A percentile compares a stretch with the other conserved stretches of the same genome.
Evolutionary conservation across 2,113 vertebrate genomes (phyloP).

Genomic region (Phasianus colchicus): DNA sequence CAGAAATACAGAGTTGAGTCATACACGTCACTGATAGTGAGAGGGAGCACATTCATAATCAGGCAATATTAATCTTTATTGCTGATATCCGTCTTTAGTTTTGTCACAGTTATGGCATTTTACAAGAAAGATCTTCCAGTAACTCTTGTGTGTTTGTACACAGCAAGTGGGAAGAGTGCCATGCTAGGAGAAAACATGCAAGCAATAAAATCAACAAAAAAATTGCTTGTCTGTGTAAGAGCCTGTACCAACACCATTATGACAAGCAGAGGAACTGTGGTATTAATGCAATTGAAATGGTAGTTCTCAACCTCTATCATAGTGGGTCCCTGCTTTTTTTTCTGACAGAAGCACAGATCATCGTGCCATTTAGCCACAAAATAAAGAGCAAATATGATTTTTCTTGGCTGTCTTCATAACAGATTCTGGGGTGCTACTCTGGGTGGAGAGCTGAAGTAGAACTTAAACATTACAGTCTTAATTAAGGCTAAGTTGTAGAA

Average conservation of each 20-base stretch:
- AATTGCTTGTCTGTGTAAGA: background rate
- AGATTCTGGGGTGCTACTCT: background rate
- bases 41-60: background rate
- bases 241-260: background rate
- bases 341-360: background rate
- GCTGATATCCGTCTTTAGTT: background rate
- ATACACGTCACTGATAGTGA: background rate
- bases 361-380: background rate
- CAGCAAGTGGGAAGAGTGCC: background rate
- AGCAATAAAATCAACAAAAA: slow-evolving; percentile 26
- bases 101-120: background rate
- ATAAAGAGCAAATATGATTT: background rate
- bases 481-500: slow-evolving; percentile 53
- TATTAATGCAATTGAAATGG: slow-evolving; percentile 3
- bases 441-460: background rate
- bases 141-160: background rate
- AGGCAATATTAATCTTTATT: background rate
- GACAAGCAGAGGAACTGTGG: slow-evolving; percentile 32
- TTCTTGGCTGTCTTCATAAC: background rate
- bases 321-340: background rate
- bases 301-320: background rate
- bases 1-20: background rate
- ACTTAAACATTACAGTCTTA: slow-evolving; percentile 55
- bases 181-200: background rate
- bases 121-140: background rate